Base-by-base conservation (phyloP, 2,888 invertebrate species). In the Pterostichus madidus region DNA sequence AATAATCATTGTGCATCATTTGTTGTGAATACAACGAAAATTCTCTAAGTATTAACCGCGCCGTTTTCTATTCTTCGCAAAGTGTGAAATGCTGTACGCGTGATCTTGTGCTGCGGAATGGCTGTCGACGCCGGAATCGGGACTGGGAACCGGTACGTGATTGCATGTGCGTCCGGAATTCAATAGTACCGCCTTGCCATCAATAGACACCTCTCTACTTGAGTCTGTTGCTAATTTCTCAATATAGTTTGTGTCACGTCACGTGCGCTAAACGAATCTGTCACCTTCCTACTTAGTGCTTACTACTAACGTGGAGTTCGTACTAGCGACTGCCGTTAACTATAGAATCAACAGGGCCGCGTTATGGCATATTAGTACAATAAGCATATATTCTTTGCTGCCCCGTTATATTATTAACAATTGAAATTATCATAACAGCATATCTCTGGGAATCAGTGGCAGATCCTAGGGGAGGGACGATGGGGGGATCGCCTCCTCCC, bases 151-250 rank as follows among this genome's bases (percentile, higher is more conserved):
- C 61, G 61, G 35, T 61, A 46, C 13, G 46, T 68, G 68, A 49
- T 80, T 80, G 68, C 68, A 80, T 77, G 52, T 68, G 32, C 79
- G 64, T 80, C 52, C 52, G 46, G 32, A 61, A 64, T 80, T 35
- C 53, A 53, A 52, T 76, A 53, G 53, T 35, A 53, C 76, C 35
- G 39, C 35, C 11, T 5, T 35, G 56, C 10, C 53, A 39, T 76
- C 53, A 52, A 52, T 76, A 71, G 71, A 71, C 56, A 76, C 53
- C 76, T 53, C 49, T 76, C 24, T 53, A 24, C 53, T 68, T 68
- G 68, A 68, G 68, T 31, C 76, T 52, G 53, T 76, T 76, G 53
- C 76, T 75, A 76, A 76, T 76, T 76, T 76, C 32, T 53, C 52
- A 13, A 53, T 35, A 53, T 76, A 53, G 53, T 76, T 76, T 76